phyloP scores from a whole-genome alignment of 2,113 vertebrate genomes.

The Cynoglossus semilaevis region DNA sequence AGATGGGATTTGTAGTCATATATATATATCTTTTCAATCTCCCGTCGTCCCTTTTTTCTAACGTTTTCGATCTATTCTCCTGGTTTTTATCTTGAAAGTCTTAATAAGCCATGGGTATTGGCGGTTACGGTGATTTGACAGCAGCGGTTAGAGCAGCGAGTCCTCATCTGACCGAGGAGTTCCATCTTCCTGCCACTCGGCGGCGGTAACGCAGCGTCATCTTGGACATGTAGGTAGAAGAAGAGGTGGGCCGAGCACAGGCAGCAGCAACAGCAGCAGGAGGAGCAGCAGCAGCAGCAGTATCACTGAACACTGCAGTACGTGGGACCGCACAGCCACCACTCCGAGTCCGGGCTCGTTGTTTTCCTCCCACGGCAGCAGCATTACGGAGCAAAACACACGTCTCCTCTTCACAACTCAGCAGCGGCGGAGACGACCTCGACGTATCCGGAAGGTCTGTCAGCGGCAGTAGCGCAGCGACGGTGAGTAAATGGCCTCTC shows the following conservation, averaged over 20 bases:
- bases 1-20: no score
- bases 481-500: slow-evolving; percentile 71
- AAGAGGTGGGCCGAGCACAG: slow-evolving; percentile 52
- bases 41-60: no score
- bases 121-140: no score
- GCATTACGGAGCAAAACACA: slow-evolving; percentile 45
- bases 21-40: no score
- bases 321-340: slow-evolving; percentile 39
- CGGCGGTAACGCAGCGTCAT: slow-evolving; percentile 10
- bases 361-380: slow-evolving; percentile 41
- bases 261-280: background rate
- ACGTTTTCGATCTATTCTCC: no score
- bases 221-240: background rate
- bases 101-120: no score
- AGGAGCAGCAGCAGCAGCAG: slow-evolving; percentile 12
- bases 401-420: slow-evolving; percentile 14
- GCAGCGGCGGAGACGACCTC: slow-evolving; percentile 22
- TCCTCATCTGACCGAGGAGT: slow-evolving; percentile 1
- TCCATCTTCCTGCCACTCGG: slow-evolving; percentile 36
- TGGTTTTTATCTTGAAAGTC: no score
- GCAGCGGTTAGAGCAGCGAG: background rate
- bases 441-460: background rate
- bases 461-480: slow-evolving; percentile 1
- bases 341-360: slow-evolving; percentile 16
- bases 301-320: slow-evolving; percentile 60